Conservation (phyloP, 2,888 invertebrate species). For the Xylophagus ater region DNA sequence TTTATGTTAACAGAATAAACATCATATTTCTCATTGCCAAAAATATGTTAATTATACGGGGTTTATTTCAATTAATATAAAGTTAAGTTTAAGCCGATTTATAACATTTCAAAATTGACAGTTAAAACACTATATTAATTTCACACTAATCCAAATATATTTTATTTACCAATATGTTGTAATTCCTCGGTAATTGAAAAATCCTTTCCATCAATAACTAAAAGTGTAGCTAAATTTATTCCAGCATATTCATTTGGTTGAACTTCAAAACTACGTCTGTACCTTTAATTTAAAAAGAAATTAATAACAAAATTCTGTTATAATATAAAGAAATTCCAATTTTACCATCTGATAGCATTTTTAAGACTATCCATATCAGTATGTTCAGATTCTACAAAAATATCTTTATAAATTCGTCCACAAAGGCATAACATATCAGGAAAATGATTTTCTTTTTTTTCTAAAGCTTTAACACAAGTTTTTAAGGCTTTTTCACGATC, state of each 20-base stretch:
- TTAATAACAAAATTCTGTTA: too few species aligned
- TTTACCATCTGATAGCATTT: constrained; percentile 84
- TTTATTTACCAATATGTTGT: constrained; percentile 65
- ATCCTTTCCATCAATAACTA: constrained; percentile 93
- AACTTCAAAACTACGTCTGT: constrained; percentile 92
- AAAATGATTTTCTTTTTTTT: constrained; percentile 87
- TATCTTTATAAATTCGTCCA: constrained; percentile 94
- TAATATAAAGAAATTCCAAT: not conserved
- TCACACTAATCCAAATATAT: not conserved
- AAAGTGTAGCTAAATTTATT: constrained; percentile 91
- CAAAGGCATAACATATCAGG: constrained; percentile 97
- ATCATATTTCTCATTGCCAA: too few species aligned
- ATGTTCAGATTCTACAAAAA: constrained; percentile 93
- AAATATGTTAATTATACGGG: too few species aligned
- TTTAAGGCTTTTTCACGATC: constrained; percentile 88
- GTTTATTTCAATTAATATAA: too few species aligned
- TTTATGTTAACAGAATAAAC: too few species aligned
- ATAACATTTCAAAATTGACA: too few species aligned
- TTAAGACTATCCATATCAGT: constrained; percentile 76
- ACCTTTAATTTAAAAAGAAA: constrained; percentile 31
- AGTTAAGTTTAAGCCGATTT: too few species aligned
- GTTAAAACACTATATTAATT: too few species aligned
- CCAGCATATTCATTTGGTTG: constrained; percentile 99
- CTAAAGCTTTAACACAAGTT: constrained; percentile 83
- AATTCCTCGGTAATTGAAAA: constrained; percentile 84